phyloP scores from a whole-genome alignment of 2,113 vertebrate species.

The Rhea americana region DNA sequence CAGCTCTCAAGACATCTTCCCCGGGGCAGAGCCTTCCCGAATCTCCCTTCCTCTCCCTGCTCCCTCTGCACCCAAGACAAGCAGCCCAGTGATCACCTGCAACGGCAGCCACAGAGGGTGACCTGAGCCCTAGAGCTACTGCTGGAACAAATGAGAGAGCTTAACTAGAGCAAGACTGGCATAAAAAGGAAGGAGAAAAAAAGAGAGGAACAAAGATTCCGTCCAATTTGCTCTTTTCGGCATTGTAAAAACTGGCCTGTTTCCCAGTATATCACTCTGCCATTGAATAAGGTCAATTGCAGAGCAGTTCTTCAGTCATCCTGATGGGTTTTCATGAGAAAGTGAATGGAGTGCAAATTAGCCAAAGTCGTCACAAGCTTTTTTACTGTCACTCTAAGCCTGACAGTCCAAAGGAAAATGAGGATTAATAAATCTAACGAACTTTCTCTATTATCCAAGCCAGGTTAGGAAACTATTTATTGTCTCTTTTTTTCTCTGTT shows the following conservation, averaged over 20 bases:
- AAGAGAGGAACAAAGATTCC: slow-evolving; percentile 79
- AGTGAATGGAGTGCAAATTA: slow-evolving; percentile 87
- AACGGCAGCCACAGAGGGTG: slow-evolving; percentile 74
- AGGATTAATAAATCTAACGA: slow-evolving; percentile 77
- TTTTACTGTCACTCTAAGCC: slow-evolving; percentile 79
- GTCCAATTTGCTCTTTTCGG: slow-evolving; percentile 85
- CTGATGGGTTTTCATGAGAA: slow-evolving; percentile 80
- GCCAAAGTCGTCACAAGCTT: slow-evolving; percentile 79
- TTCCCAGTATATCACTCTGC: slow-evolving; percentile 83
- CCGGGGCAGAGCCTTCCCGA: neutral
- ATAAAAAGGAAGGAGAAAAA: slow-evolving; percentile 70
- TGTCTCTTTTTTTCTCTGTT: slow-evolving; percentile 64
- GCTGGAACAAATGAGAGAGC: slow-evolving; percentile 74
- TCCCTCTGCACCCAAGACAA: slow-evolving; percentile 31
- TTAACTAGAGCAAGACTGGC: slow-evolving; percentile 75
- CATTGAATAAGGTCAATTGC: slow-evolving; percentile 82
- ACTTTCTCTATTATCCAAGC: slow-evolving; percentile 70
- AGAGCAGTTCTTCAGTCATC: slow-evolving; percentile 77
- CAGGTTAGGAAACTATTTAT: slow-evolving; percentile 78
- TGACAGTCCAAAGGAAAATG: slow-evolving; percentile 75
- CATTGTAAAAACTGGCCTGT: slow-evolving; percentile 81
- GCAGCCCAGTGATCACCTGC: slow-evolving; percentile 66
- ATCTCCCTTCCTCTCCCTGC: slow-evolving; percentile 24
- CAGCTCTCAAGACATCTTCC: neutral
- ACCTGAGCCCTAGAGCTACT: slow-evolving; percentile 66